phyloP scores from a whole-genome alignment of 2,113 vertebrate species.

The Malurus alboscapulatus region DNA sequence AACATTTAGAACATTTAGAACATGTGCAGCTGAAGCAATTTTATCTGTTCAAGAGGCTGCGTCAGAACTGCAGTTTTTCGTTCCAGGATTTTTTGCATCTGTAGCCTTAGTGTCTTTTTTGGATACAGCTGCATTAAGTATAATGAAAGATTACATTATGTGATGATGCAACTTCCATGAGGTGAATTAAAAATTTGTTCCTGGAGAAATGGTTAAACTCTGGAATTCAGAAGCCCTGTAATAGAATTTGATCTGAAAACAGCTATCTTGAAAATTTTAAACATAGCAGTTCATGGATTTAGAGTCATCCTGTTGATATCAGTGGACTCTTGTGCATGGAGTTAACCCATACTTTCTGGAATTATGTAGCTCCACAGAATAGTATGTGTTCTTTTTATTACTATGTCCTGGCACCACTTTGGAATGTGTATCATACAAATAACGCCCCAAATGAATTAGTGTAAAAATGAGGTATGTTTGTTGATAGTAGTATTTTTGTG shows the following conservation, averaged over 20 bases:
- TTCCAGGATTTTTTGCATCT: not conserved
- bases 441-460: not conserved
- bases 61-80: not conserved
- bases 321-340: not conserved
- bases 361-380: not conserved
- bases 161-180: not conserved
- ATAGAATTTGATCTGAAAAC: not conserved
- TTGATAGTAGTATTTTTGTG: rapidly evolving
- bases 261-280: not conserved
- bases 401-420: not conserved
- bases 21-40: not conserved
- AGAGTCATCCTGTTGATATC: not conserved
- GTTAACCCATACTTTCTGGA: not conserved
- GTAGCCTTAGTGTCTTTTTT: not conserved
- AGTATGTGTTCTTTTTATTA: not conserved
- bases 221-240: not conserved
- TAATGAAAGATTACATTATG: not conserved
- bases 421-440: not conserved
- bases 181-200: not conserved
- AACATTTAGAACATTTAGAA: not conserved
- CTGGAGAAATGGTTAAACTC: not conserved
- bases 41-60: not conserved
- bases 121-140: not conserved
- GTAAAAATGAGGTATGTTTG: not conserved
- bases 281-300: not conserved